phyloP scores from a whole-genome alignment of 2,888 invertebrate genomes.

The Heteromurus nitidus region DNA sequence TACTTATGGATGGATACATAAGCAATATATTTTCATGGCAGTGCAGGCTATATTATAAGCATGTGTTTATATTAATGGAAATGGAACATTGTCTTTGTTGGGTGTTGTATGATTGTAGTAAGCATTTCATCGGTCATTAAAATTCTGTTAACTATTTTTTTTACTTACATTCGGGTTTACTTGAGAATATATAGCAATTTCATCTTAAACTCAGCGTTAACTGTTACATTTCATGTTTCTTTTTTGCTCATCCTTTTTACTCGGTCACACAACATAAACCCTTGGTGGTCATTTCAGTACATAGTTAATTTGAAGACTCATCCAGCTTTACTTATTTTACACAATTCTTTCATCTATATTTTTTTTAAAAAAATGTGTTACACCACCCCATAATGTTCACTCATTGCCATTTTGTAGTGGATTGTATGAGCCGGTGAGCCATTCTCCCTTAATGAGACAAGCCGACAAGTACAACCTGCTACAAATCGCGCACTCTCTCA shows the following conservation, averaged over 20 bases:
- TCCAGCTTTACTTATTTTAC: neutral
- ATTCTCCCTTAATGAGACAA: slow-evolving; percentile 50
- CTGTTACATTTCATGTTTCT: neutral
- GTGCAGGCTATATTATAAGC: too few species aligned
- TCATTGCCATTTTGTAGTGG: slow-evolving; percentile 45
- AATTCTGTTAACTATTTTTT: too few species aligned
- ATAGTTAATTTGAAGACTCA: neutral
- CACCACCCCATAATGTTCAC: slow-evolving; percentile 45
- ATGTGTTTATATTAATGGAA: too few species aligned
- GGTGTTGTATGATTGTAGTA: too few species aligned
- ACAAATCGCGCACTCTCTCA: too few species aligned
- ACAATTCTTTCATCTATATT: neutral
- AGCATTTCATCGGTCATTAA: too few species aligned
- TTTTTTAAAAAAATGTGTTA: slow-evolving; percentile 28
- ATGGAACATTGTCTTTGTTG: too few species aligned
- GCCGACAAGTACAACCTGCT: slow-evolving; percentile 51
- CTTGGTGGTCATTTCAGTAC: neutral
- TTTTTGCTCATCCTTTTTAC: neutral
- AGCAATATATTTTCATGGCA: too few species aligned
- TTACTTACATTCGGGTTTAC: too few species aligned
- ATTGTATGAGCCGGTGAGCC: slow-evolving; percentile 51
- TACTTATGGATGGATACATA: too few species aligned
- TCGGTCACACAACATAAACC: neutral
- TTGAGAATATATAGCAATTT: too few species aligned
- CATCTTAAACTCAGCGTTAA: too few species aligned